These are phyloP conservation scores for Fopius arisanus DNA, from an alignment of 1,140 invertebrate species.

Conservation along the genomic window DNA sequence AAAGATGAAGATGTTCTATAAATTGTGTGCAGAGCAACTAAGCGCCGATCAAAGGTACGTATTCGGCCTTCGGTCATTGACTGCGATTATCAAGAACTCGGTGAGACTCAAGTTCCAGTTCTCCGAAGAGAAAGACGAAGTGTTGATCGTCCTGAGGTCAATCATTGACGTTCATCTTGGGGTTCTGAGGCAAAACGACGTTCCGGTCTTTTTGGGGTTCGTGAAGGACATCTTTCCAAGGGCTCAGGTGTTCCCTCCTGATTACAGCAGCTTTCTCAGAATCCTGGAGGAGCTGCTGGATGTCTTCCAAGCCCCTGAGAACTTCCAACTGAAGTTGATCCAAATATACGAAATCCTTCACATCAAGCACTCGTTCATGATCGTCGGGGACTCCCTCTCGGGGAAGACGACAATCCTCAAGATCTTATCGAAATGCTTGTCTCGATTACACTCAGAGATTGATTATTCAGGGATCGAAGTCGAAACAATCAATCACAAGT, in stretches of 20 bases:
- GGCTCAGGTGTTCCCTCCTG: constrained; percentile 62
- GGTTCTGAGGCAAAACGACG: constrained; percentile 70
- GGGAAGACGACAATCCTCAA: constrained; percentile 67
- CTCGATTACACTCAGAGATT: constrained; percentile 56
- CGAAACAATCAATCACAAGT: constrained; percentile 69
- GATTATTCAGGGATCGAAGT: constrained; percentile 57
- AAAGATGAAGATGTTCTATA: constrained; percentile 70
- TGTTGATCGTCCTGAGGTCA: constrained; percentile 68
- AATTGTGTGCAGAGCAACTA: constrained; percentile 71
- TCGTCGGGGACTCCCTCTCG: constrained; percentile 65
- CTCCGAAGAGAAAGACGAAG: constrained; percentile 67
- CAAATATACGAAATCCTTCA: constrained; percentile 76
- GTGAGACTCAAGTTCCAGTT: constrained; percentile 69
- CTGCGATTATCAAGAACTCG: constrained; percentile 68
- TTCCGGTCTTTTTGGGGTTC: constrained; percentile 72
- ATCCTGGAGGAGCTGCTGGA: constrained; percentile 55
- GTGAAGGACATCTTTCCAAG: constrained; percentile 73
- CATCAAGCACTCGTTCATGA: constrained; percentile 68
- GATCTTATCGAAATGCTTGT: constrained; percentile 65
- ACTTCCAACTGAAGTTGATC: constrained; percentile 70
- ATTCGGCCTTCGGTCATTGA: constrained; percentile 67
- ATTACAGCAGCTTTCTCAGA: constrained; percentile 61
- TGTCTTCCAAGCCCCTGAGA: constrained; percentile 65
- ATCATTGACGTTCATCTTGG: constrained; percentile 75
- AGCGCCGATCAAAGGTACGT: constrained; percentile 70